These are phyloP conservation scores for Nomia melanderi DNA, from an alignment of 1,140 invertebrate genomes.

Conservation along the genomic window DNA sequence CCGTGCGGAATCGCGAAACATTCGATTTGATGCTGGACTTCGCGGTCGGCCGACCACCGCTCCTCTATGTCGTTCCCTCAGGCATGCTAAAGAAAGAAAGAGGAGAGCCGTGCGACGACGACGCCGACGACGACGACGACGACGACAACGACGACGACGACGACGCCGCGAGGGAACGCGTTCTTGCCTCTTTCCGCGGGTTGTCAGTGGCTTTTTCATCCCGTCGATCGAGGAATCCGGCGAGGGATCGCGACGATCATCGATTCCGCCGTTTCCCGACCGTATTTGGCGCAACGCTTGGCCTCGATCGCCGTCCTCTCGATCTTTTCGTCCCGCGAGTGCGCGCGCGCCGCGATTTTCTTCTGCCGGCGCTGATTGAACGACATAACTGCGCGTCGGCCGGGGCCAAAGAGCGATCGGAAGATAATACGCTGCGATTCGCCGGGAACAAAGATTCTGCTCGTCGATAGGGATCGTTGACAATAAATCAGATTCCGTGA, in stretches of 20 bases:
- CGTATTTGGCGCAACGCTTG: constrained; percentile 52
- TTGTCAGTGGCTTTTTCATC: constrained; percentile 57
- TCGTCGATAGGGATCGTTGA: constrained; percentile 1
- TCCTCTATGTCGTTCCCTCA: constrained; percentile 71
- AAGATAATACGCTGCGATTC: constrained; percentile 11
- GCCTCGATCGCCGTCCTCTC: too few relatives aligned
- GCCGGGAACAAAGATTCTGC: background rate
- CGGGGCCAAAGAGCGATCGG: constrained; percentile 1
- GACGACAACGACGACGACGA: too few relatives aligned
- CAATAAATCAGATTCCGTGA: background rate
- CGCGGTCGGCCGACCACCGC: constrained; percentile 75
- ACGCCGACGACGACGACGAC: too few relatives aligned
- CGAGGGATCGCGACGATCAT: constrained; percentile 56
- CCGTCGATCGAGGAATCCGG: constrained; percentile 59
- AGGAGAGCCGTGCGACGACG: constrained; percentile 52
- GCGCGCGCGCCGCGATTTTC: background rate
- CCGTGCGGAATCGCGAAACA: constrained; percentile 67
- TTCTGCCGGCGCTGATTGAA: constrained; percentile 1
- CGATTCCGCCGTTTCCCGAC: constrained; percentile 32
- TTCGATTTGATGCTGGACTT: constrained; percentile 75
- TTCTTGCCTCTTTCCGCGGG: constrained; percentile 63
- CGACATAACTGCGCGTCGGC: background rate
- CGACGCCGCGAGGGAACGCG: constrained; percentile 59
- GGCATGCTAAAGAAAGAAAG: constrained; percentile 55
- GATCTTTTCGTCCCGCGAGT: constrained; percentile 7